A percentile compares a stretch with the other conserved stretches of the same genome.
Evolutionary conservation across 2,888 invertebrate species (phyloP).

Genomic region (Neria commutata): DNA sequence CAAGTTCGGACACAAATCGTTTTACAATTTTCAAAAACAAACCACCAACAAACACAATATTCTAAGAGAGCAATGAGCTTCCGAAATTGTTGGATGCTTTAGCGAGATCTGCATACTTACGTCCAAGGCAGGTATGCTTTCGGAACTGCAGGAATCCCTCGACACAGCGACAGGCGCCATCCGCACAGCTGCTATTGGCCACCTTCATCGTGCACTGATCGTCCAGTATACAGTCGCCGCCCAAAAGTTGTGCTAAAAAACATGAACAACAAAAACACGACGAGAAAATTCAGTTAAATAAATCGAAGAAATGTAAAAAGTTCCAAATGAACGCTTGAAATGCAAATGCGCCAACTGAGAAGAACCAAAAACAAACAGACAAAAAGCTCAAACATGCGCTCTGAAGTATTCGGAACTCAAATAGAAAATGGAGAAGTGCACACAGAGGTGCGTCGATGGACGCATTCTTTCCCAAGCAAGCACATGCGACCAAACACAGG

Average conservation of each 20-base stretch:
- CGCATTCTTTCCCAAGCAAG: background rate
- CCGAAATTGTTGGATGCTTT: no score
- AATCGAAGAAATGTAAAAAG: background rate
- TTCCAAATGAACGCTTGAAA: background rate
- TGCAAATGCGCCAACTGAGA: no score
- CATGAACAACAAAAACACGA: background rate
- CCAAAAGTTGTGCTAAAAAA: constrained; percentile 75
- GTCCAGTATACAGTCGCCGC: constrained; percentile 80
- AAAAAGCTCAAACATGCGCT: background rate
- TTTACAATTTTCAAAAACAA: no score
- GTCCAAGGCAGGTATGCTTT: constrained; percentile 87
- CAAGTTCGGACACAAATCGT: no score
- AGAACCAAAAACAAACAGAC: background rate
- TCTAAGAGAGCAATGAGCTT: no score
- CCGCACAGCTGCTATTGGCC: constrained; percentile 83
- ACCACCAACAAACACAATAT: no score
- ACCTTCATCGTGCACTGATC: constrained; percentile 89
- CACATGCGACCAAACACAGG: background rate
- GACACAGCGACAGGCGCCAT: constrained; percentile 82
- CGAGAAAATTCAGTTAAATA: background rate
- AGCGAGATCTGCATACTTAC: constrained; percentile 75
- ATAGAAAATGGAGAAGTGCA: constrained; percentile 22
- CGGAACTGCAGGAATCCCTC: constrained; percentile 86
- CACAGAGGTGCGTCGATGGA: constrained; percentile 1
- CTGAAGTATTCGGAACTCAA: constrained; percentile 18